A percentile compares a stretch with the other conserved stretches of the same genome.
Conservation (phyloP, 2,797 vertebrate genomes). For the Pangasius macronema region DNA sequence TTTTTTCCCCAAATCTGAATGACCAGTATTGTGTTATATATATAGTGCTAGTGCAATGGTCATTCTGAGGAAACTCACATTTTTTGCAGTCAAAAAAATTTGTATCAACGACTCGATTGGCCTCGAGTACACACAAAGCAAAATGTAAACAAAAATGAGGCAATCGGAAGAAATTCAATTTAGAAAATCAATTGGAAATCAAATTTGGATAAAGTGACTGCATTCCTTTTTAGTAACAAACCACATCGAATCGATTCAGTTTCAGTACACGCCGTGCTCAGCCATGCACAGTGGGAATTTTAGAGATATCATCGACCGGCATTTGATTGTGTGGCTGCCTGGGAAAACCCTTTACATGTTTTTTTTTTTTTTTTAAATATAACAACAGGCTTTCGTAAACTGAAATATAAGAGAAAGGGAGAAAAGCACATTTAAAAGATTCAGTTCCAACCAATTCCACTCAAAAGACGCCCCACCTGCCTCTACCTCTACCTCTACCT, state of each 20-base stretch:
- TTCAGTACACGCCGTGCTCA: not conserved
- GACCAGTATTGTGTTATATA: not conserved
- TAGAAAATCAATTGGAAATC: not conserved
- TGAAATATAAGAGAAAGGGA: not conserved
- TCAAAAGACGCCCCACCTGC: not conserved
- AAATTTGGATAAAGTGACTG: not conserved
- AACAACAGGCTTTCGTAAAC: not conserved
- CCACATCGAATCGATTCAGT: not conserved
- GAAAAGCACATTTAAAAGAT: not conserved
- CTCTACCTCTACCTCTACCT: not conserved
- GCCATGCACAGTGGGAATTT: not conserved
- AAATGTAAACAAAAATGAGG: not conserved
- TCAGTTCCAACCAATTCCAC: not conserved
- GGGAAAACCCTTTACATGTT: not conserved
- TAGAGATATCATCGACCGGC: not conserved
- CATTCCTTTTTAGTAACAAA: not conserved
- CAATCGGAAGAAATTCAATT: not conserved
- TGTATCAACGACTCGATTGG: not conserved
- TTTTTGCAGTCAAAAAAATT: not conserved
- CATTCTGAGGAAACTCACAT: not conserved
- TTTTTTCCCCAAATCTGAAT: not conserved
- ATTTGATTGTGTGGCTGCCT: not conserved
- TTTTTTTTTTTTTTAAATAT: too few species aligned
- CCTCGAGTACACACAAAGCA: not conserved
- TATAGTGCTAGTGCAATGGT: not conserved